Percentiles rank a stretch among this genome's conserved stretches.
These are phyloP conservation scores for Lacerta agilis DNA, from an alignment of 2,797 vertebrate species.

Conservation along the genomic window DNA sequence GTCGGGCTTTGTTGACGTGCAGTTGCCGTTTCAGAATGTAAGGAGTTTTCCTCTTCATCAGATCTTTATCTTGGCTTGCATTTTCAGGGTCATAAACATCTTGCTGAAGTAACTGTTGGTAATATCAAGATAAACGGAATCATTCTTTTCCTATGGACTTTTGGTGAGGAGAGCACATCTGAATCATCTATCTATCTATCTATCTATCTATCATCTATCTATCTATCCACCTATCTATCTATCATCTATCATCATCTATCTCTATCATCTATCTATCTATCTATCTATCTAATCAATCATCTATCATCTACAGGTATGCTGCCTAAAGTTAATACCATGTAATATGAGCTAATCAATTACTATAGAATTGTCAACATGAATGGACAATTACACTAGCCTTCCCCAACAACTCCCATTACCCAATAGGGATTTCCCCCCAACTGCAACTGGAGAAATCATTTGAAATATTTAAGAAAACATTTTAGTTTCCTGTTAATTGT, in stretches of 20 bases:
- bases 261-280: no score
- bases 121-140: slow-evolving; percentile 27
- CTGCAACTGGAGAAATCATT: no score
- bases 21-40: slow-evolving; percentile 95
- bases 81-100: slow-evolving; percentile 83
- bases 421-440: no score
- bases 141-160: slow-evolving; percentile 10
- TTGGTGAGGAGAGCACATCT: not conserved
- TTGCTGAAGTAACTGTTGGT: slow-evolving; percentile 78
- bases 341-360: not conserved
- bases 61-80: slow-evolving; percentile 80
- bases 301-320: no score
- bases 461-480: no score
- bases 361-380: not conserved
- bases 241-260: no score
- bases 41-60: slow-evolving; percentile 93
- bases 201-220: no score
- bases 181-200: not conserved
- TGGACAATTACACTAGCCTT: not conserved
- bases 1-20: slow-evolving; percentile 88
- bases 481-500: no score
- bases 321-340: not conserved
- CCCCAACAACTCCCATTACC: not conserved
- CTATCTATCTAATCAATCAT: no score
- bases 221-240: no score